A percentile compares a stretch with the other conserved stretches of the same genome.
Conservation (phyloP, 2,113 vertebrate genomes). For the Pholis gunnellus region DNA sequence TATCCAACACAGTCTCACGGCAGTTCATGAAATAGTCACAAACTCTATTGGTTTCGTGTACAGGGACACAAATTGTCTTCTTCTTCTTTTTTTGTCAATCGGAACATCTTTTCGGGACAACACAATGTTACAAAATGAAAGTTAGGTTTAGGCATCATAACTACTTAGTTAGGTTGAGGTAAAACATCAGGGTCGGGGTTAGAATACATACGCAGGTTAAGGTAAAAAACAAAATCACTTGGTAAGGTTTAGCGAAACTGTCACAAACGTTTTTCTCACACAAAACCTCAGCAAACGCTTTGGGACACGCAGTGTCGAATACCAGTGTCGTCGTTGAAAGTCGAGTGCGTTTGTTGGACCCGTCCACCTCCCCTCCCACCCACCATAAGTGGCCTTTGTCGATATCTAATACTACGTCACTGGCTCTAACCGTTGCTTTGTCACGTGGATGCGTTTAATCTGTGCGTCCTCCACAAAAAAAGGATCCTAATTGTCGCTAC, state of each 20-base stretch:
- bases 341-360: no score
- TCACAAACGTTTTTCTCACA: no score
- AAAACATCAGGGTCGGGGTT: not conserved
- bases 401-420: no score
- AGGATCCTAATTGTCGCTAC: not conserved
- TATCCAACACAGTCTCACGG: not conserved
- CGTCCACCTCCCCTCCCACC: not conserved
- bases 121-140: not conserved
- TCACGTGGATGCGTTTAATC: not conserved
- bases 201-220: not conserved
- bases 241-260: no score
- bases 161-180: not conserved
- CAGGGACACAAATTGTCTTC: no score
- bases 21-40: not conserved
- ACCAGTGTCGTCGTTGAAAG: not conserved
- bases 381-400: no score
- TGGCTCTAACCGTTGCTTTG: no score
- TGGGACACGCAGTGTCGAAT: no score
- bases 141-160: not conserved
- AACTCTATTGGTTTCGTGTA: no score
- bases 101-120: no score
- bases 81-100: not conserved
- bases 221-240: no score
- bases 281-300: not conserved
- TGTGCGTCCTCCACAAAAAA: not conserved